phyloP scores from a whole-genome alignment of 1,140 invertebrate genomes.

The Papilio xuthus region DNA sequence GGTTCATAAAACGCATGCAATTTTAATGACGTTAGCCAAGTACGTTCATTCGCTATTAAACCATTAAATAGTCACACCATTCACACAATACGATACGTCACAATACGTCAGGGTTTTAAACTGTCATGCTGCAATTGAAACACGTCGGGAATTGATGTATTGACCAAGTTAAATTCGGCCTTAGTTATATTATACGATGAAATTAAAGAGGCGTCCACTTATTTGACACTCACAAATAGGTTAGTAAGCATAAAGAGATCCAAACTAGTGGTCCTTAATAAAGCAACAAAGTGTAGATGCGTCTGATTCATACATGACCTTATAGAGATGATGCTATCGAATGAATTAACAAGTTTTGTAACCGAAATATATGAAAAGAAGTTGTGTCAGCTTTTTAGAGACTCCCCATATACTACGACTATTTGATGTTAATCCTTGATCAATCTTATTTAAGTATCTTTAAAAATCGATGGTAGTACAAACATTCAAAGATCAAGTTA shows the following conservation, averaged over 20 bases:
- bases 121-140: slow-evolving; percentile 5
- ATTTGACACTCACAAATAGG: not conserved
- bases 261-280: not conserved
- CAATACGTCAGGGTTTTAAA: slow-evolving; percentile 1
- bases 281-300: not conserved
- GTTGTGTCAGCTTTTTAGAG: not conserved
- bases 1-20: slow-evolving; percentile 30
- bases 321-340: not conserved
- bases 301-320: not conserved
- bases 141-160: not conserved
- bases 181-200: not conserved
- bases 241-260: not conserved
- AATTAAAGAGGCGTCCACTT: not conserved
- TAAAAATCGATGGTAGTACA: not conserved
- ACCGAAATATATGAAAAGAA: not conserved
- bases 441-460: not conserved
- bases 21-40: slow-evolving; percentile 41
- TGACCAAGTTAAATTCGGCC: not conserved
- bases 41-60: slow-evolving; percentile 35
- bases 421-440: not conserved
- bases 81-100: slow-evolving; percentile 9
- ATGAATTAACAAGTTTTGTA: not conserved
- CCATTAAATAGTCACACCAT: slow-evolving; percentile 22
- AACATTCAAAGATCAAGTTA: not conserved
- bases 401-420: not conserved